A percentile compares a stretch with the other conserved stretches of the same genome.
phyloP scores from a whole-genome alignment of 2,888 invertebrate species.

The Andrena chrysosceles region DNA sequence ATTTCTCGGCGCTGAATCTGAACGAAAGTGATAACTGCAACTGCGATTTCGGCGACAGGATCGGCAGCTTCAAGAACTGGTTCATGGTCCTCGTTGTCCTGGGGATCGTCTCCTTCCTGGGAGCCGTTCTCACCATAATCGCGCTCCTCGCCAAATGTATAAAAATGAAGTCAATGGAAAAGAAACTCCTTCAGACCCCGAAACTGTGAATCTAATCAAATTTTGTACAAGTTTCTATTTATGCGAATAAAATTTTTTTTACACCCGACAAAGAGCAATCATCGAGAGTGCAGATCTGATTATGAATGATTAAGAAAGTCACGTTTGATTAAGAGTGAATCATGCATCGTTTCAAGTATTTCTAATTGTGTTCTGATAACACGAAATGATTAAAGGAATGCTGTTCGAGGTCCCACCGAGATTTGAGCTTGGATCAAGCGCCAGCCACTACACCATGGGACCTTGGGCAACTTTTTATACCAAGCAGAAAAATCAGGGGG shows the following conservation, averaged over 20 bases:
- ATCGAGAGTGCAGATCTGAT: background rate
- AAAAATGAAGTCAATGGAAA: slow-evolving; percentile 76
- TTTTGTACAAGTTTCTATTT: slow-evolving; percentile 34
- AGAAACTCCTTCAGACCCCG: slow-evolving; percentile 78
- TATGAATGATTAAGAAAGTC: background rate
- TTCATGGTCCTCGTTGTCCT: slow-evolving; percentile 79
- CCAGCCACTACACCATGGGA: slow-evolving; percentile 91
- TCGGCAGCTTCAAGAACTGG: slow-evolving; percentile 80
- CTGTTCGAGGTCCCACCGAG: slow-evolving; percentile 88
- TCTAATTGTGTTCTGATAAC: background rate
- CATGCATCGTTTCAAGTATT: background rate
- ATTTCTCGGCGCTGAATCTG: slow-evolving; percentile 78
- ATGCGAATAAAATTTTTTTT: slow-evolving; percentile 28
- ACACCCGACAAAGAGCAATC: background rate
- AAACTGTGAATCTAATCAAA: slow-evolving; percentile 67
- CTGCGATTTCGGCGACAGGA: slow-evolving; percentile 78
- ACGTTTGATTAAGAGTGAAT: background rate
- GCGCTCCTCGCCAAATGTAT: slow-evolving; percentile 77
- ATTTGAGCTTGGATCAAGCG: slow-evolving; percentile 93
- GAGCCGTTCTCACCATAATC: slow-evolving; percentile 78
- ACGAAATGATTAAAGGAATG: slow-evolving; percentile 6
- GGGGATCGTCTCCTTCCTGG: slow-evolving; percentile 78
- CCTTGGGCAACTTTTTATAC: slow-evolving; percentile 92
- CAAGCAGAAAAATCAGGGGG: slow-evolving; percentile 84
- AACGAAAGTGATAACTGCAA: slow-evolving; percentile 78